Percentiles rank a stretch among this genome's conserved stretches.
Evolutionary conservation across 2,797 vertebrate species (phyloP).

Genomic region (Thalassophryne amazonica): DNA sequence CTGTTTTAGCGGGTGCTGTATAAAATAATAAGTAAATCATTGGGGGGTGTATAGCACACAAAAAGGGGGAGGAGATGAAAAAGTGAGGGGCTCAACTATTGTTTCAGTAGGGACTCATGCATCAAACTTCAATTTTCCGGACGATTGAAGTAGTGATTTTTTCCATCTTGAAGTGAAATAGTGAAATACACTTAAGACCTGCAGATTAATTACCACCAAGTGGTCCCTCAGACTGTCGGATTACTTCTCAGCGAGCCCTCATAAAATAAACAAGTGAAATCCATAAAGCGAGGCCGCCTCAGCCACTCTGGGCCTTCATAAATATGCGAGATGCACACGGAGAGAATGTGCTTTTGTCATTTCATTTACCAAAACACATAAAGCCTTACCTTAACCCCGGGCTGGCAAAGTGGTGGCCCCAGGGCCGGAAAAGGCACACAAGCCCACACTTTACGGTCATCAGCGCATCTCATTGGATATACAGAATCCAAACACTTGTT

Average conservation of each 20-base stretch:
- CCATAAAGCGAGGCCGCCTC: slow-evolving; percentile 83
- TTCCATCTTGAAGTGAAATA: slow-evolving; percentile 99
- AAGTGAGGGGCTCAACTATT: slow-evolving; percentile 75
- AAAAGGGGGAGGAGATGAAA: slow-evolving; percentile 39
- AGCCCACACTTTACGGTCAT: too few species aligned
- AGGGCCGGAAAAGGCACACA: too few species aligned
- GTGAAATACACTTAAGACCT: slow-evolving; percentile 99
- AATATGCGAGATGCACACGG: too few species aligned
- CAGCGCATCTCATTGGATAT: too few species aligned
- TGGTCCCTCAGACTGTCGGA: slow-evolving; percentile 99
- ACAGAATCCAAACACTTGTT: too few species aligned
- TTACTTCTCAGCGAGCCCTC: slow-evolving; percentile 94
- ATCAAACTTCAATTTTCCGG: slow-evolving; percentile 99
- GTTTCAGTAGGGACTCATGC: slow-evolving; percentile 98
- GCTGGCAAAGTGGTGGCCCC: too few species aligned
- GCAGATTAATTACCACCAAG: slow-evolving; percentile 99
- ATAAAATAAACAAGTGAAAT: slow-evolving; percentile 99
- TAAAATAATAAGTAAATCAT: background rate
- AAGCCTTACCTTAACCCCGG: too few species aligned
- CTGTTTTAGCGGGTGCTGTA: too few species aligned
- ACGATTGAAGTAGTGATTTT: slow-evolving; percentile 99
- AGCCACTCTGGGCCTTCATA: slow-evolving; percentile 71
- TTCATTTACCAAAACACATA: too few species aligned
- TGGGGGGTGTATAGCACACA: slow-evolving; percentile 2
- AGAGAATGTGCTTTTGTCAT: too few species aligned